Percentiles rank a stretch among this genome's conserved stretches.
Conservation (phyloP, 2,113 vertebrate species). For the Penelope pileata region DNA sequence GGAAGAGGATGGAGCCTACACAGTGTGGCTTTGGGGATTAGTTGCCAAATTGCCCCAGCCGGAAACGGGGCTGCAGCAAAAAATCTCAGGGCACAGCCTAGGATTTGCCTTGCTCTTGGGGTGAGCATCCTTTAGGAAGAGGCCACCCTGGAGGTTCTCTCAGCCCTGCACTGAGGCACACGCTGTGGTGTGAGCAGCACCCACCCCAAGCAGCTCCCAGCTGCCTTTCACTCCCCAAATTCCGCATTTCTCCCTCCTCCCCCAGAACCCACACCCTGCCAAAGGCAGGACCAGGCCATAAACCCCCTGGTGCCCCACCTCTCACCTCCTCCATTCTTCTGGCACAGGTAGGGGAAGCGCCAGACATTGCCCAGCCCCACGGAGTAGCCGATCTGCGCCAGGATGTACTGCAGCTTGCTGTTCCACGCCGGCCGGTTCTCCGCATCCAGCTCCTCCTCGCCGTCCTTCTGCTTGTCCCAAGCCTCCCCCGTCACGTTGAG, state of each 20-base stretch:
- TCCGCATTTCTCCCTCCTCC: fast-evolving
- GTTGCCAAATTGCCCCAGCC: not conserved
- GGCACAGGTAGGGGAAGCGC: constrained; percentile 98
- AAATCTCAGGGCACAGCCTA: not conserved
- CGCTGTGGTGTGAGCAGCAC: fast-evolving
- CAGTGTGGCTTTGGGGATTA: fast-evolving
- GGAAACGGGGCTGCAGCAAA: not conserved
- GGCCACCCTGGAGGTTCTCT: not conserved
- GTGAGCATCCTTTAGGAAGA: fast-evolving
- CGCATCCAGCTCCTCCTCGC: constrained; percentile 81
- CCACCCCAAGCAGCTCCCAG: not conserved
- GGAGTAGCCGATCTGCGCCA: constrained; percentile 97
- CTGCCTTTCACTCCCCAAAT: not conserved
- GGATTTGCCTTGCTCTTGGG: fast-evolving
- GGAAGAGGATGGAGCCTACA: not conserved
- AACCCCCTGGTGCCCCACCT: not conserved
- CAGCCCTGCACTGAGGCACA: fast-evolving
- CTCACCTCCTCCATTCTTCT: constrained; percentile 98
- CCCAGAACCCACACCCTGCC: fast-evolving
- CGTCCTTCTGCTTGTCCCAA: constrained; percentile 82
- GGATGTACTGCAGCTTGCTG: constrained; percentile 97
- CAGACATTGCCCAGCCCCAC: constrained; percentile 97
- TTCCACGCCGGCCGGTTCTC: constrained; percentile 98
- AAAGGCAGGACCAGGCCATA: fast-evolving
- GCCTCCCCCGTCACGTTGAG: constrained; percentile 86